Base-by-base conservation (phyloP, 1,140 invertebrate species). In the Sminthurinus signatus region DNA sequence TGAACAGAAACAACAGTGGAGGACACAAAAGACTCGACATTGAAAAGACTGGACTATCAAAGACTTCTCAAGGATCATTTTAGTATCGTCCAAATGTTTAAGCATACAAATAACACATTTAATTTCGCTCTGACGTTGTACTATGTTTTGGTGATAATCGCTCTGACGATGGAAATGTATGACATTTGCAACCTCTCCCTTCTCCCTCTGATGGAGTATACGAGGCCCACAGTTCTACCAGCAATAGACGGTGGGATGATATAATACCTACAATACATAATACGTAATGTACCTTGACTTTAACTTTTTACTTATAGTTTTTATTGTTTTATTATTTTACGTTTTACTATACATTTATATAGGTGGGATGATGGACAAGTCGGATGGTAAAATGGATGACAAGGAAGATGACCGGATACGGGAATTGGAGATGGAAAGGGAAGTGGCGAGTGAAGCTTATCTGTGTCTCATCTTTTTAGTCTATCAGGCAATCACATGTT, bases 41-140 rank as follows among this genome's bases (percentile, higher is more conserved):
- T n/a, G n/a, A n/a, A n/a, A n/a, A n/a, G n/a, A 25, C 29, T 64
- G 23, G 65, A 68, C n/a, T 43, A 42, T 17, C 39, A 25, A 10
- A 60, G 46, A 27, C 15, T 62, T 25, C 29, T 63, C 10, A 68
- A 68, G 28, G 65, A 68, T 48, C 61, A 63, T 36, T 50, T 68
- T 4, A 63, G 57, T 21, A 0, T 68, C 0, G 57, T 60, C 17
- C 65, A 68, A 25, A 17, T 68, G 19, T 68, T 54, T 42, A 58
- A 56, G 36, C 50, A 60, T 44, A 68, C 65, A 17, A 60, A 68
- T 43, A 50, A 59, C 43, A 52, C 61, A 1, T 68, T 68, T 43
- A 31, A 56, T 29, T n/a, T 17, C 3, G 55, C 55, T 19, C 21
- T 68, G 0, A n/a, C 48, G 10, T 10, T 55, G 0, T 68, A 63